These are phyloP conservation scores for Sula dactylatra DNA, from an alignment of 2,113 vertebrate genomes.

Conservation along the genomic window DNA sequence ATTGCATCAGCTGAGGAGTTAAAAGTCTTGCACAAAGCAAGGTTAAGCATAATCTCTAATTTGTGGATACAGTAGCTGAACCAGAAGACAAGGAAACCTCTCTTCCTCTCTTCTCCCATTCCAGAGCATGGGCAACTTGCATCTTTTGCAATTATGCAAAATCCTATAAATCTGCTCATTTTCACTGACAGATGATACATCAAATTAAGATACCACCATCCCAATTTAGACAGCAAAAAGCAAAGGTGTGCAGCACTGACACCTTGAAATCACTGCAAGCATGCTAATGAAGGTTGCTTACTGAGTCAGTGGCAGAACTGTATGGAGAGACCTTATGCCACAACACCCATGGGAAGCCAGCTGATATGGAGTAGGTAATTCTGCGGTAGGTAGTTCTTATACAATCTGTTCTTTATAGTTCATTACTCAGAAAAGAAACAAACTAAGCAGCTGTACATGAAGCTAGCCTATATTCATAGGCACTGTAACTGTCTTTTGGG, in stretches of 20 bases:
- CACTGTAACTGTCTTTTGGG: neutral
- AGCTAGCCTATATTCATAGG: neutral
- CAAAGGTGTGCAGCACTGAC: neutral
- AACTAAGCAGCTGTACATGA: neutral
- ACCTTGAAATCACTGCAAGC: neutral
- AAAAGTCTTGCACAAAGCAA: neutral
- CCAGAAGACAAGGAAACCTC: neutral
- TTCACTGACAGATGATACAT: neutral
- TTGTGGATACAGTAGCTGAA: neutral
- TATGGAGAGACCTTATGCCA: neutral
- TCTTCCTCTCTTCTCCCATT: neutral
- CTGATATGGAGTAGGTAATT: neutral
- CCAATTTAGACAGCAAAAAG: neutral
- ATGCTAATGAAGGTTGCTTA: neutral
- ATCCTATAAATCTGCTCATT: neutral
- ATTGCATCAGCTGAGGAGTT: neutral
- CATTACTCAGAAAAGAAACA: neutral
- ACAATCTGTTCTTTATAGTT: neutral
- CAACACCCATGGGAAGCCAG: neutral
- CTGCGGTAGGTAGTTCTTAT: neutral
- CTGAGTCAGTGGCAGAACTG: neutral
- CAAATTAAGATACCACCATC: neutral
- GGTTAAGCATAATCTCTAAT: neutral
- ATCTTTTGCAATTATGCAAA: neutral
- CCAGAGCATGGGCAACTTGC: neutral